A percentile compares a stretch with the other conserved stretches of the same genome.
Evolutionary conservation across 2,113 vertebrate species (phyloP).

Genomic region (Indri indri): DNA sequence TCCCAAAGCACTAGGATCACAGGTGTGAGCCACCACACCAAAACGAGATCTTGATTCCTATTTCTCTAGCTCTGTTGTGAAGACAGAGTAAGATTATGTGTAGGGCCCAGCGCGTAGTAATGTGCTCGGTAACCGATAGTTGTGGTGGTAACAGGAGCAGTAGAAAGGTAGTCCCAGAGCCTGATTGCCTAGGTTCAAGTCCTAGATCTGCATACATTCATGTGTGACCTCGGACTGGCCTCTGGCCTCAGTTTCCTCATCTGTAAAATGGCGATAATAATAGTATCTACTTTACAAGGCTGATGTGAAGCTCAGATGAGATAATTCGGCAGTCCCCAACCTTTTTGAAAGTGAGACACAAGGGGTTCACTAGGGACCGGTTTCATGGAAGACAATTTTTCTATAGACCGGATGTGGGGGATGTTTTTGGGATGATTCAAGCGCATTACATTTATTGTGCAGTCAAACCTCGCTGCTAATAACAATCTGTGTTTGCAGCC

Average conservation of each 20-base stretch:
- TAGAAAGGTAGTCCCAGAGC: background rate
- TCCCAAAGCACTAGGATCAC: too few relatives aligned
- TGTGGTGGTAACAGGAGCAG: accelerated
- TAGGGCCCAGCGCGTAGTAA: accelerated
- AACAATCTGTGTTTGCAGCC: too few relatives aligned
- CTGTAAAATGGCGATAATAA: background rate
- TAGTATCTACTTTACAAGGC: background rate
- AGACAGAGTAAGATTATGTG: background rate
- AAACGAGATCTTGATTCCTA: accelerated
- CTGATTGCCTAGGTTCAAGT: background rate
- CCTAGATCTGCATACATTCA: background rate
- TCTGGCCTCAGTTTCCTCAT: background rate
- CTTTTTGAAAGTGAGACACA: too few relatives aligned
- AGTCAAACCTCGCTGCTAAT: too few relatives aligned
- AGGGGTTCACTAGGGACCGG: too few relatives aligned
- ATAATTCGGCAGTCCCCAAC: background rate
- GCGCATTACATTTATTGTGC: too few relatives aligned
- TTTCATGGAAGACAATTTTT: too few relatives aligned
- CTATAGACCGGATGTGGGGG: too few relatives aligned
- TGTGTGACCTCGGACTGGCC: background rate
- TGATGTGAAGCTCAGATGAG: background rate
- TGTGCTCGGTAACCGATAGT: accelerated
- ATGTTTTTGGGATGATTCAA: too few relatives aligned
- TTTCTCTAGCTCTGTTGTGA: accelerated
- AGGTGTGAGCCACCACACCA: too few relatives aligned